Conservation (phyloP, 2,797 vertebrate species). For the Dromococcyx pavoninus region DNA sequence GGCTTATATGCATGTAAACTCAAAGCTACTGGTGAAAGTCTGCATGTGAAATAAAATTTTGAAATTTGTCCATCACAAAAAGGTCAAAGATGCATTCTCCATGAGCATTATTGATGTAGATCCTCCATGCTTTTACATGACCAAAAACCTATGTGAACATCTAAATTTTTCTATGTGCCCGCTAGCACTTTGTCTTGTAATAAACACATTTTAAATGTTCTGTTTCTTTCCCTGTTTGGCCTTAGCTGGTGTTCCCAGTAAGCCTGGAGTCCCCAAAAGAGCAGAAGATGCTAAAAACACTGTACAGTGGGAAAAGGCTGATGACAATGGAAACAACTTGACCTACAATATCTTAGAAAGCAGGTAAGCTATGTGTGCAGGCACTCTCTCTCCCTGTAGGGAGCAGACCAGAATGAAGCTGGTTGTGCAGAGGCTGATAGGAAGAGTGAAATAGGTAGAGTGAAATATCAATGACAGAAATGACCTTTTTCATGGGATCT, state of each 20-base stretch:
- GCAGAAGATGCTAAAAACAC: slow-evolving; percentile 57
- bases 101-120: not conserved
- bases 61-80: not conserved
- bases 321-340: slow-evolving; percentile 73
- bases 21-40: not conserved
- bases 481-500: not conserved
- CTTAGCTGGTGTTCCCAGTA: slow-evolving; percentile 75
- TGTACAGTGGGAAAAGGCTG: slow-evolving; percentile 73
- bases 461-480: not conserved
- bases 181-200: not conserved
- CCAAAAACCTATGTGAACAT: not conserved
- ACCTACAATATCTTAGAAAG: slow-evolving; percentile 74
- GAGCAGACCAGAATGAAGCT: not conserved
- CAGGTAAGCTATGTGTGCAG: slow-evolving; percentile 58
- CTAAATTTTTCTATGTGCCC: not conserved
- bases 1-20: not conserved
- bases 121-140: not conserved
- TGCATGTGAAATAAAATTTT: not conserved
- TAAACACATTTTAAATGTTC: not conserved
- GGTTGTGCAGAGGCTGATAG: rapidly evolving
- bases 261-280: slow-evolving; percentile 71
- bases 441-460: not conserved
- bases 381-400: not conserved
- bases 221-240: not conserved
- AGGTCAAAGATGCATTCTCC: not conserved